These are phyloP conservation scores for Amphiprion percula DNA, from an alignment of 2,113 vertebrate genomes.

Conservation along the genomic window DNA sequence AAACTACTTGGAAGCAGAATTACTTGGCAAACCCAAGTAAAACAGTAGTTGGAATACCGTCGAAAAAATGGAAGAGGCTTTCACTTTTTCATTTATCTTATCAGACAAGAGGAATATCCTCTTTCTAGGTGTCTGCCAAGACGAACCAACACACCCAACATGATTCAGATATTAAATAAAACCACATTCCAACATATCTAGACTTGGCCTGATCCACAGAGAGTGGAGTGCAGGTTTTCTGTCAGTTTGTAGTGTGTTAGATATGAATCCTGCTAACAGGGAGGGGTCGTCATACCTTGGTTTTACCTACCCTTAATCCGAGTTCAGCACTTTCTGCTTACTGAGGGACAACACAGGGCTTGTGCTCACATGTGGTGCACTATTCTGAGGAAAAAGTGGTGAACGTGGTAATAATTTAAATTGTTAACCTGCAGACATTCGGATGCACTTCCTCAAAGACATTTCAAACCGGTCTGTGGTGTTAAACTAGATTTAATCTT, in stretches of 20 bases:
- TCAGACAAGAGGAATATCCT: slow-evolving; percentile 12
- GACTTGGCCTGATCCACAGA: slow-evolving; percentile 4
- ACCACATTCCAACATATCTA: slow-evolving; percentile 21
- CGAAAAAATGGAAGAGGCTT: slow-evolving; percentile 11
- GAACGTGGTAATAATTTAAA: neutral
- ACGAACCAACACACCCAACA: slow-evolving; percentile 6
- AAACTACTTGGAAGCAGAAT: slow-evolving; percentile 53
- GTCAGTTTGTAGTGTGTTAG: slow-evolving; percentile 3
- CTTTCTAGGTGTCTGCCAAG: slow-evolving; percentile 15
- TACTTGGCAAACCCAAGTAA: slow-evolving; percentile 47
- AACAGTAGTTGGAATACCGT: slow-evolving; percentile 54
- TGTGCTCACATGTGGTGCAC: slow-evolving; percentile 13
- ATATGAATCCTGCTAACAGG: slow-evolving; percentile 33
- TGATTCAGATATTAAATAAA: slow-evolving; percentile 35
- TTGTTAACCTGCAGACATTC: too few species aligned
- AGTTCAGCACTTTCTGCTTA: slow-evolving; percentile 35
- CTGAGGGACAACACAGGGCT: neutral
- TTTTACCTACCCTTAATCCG: slow-evolving; percentile 30
- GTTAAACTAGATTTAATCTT: neutral
- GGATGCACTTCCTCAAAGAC: neutral
- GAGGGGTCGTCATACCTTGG: slow-evolving; percentile 34
- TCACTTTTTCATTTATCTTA: slow-evolving; percentile 30
- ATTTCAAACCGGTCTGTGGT: neutral
- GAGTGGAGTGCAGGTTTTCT: slow-evolving; percentile 17
- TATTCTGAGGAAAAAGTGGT: neutral